Base-by-base conservation (phyloP, 2,888 invertebrate genomes). In the Tineola bisselliella region DNA sequence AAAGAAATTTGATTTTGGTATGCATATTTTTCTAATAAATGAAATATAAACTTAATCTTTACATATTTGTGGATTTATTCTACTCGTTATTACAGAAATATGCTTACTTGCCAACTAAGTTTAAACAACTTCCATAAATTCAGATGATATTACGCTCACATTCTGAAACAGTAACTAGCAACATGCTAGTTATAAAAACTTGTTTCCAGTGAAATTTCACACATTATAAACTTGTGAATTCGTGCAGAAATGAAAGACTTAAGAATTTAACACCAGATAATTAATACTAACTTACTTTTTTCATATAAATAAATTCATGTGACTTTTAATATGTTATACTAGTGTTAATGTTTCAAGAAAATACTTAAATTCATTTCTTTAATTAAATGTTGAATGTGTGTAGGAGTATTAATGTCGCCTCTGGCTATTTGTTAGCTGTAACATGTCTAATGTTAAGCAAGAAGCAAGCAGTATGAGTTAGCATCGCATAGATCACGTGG, bases 401-500 rank as follows among this genome's bases (percentile, higher is more conserved):
- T 38, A 2, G 38, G 38, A 38, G 38, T 38, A 6, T 25, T 25
- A 2, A 25, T 43, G 48, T 48, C 48, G 15, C 48, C 17, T 48
- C 48, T 48, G 15, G 17, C 6, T 48, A 48, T 48, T 48, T 17
- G 71, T 76, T 13, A 10, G 44, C 31, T 31, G 31, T 31, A 31
- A 31, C 31, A 31, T 5, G 5, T 31, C 31, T 31, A 31, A 31
- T 31, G 77, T 69, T 76, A 76, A 75, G 77, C 75, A 81, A 80
- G 81, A 73, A 77, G 76, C 73, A 75, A 75, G 72, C 72, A 75
- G 75, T 70, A 73, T 72, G 73, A 77, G 77, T 76, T 76, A 74
- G 75, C 74, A 70, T 70, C 74, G 69, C 80, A 80, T 84, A 77
- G 72, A 81, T 84, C 83, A 82, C 73, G 68, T 64, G 66, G 68